A percentile compares a stretch with the other conserved stretches of the same genome.
These are phyloP conservation scores for Bradypus variegatus DNA, from an alignment of 2,797 vertebrate genomes.

Conservation along the genomic window DNA sequence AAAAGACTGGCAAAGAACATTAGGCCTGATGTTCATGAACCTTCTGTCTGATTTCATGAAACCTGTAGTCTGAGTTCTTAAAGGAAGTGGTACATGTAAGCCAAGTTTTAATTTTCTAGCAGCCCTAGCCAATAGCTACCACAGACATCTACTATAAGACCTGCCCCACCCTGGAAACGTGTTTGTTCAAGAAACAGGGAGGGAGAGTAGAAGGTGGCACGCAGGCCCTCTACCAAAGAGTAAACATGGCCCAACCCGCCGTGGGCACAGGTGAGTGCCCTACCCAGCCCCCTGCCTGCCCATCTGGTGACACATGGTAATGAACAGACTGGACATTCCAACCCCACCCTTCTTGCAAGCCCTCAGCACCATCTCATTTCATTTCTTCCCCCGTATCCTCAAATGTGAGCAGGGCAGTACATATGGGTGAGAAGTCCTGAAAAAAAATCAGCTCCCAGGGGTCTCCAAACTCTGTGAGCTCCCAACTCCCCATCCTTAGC, in stretches of 20 bases:
- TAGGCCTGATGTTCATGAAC: neutral
- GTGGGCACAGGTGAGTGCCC: neutral
- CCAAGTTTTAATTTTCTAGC: neutral
- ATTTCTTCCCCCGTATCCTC: neutral
- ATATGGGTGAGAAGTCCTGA: neutral
- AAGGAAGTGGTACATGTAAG: neutral
- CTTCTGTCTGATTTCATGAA: neutral
- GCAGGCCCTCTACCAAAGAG: neutral
- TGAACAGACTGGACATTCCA: neutral
- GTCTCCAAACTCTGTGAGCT: neutral
- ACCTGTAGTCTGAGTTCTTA: neutral
- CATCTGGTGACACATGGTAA: neutral
- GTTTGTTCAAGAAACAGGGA: constrained; percentile 18
- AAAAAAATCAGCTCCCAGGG: neutral
- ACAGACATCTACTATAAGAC: neutral
- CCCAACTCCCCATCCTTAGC: neutral
- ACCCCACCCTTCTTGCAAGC: neutral
- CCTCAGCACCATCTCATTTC: neutral
- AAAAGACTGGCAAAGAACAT: neutral
- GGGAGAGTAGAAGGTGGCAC: neutral
- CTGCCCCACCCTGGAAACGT: neutral
- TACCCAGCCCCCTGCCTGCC: neutral
- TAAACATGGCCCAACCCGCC: neutral
- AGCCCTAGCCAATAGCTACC: neutral
- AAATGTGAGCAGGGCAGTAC: neutral